Base-by-base conservation (phyloP, 2,113 vertebrate genomes). In the Chrysochloris asiatica region DNA sequence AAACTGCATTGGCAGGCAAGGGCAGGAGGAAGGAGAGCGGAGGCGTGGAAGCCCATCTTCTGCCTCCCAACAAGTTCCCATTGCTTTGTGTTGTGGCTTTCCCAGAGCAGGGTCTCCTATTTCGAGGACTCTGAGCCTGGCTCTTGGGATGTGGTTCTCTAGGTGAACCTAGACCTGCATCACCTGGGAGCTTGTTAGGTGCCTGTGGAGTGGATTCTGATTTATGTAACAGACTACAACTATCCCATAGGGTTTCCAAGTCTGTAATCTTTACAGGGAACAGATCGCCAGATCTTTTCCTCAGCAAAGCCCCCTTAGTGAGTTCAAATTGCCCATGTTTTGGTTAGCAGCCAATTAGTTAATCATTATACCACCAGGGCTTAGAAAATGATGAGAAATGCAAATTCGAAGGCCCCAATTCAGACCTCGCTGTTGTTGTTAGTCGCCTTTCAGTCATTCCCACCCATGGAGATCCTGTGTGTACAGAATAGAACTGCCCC, bases 21-120 rank as follows among this genome's bases (percentile, higher is more conserved):
- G 75, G 81, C 52, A 82, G 73, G 89, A 89, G 77, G 89, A 95
- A 94, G 82, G 67, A 78, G 92, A 38, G 63, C 0, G 0, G 13
- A 43, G 69, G 30, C 1, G 71, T 65, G 50, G 56, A 6, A 59
- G 89, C 61, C 48, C 67, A 30, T 43, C 41, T 83, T 30, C 12
- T 13, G 12, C 8, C 47, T n/a, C 71, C 71, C 38, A 26, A 26
- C 71, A 12, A 19, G 26, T 26, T 36, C 13, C 47, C 50, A n/a
- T n/a, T n/a, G n/a, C n/a, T n/a, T n/a, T n/a, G n/a, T n/a, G n/a
- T n/a, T n/a, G n/a, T n/a, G 22, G 77, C 77, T 13, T 19, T 36
- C 48, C 2, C 77, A 56, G n/a, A n/a, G 22, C 7, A 22, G 10
- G 8, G 77, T n/a, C 21, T 24, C 5, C 52, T 3, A 8, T 56